Evolutionary conservation across 2,888 invertebrate genomes (phyloP).

Genomic region (Latrodectus hesperus): DNA sequence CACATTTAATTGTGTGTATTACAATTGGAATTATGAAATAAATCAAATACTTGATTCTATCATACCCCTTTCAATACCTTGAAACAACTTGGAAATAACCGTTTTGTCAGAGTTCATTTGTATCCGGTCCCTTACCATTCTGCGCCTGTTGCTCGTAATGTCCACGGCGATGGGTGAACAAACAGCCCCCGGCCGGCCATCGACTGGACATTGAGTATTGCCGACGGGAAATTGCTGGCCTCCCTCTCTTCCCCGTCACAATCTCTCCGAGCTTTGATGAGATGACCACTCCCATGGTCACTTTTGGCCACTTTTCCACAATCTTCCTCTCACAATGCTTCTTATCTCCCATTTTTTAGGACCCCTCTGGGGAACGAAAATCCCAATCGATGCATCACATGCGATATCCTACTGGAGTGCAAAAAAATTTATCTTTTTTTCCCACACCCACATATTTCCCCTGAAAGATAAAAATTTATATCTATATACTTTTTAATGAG

Average conservation of each 20-base stretch:
- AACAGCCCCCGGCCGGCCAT: conserved; percentile 7
- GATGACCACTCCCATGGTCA: conserved; percentile 1
- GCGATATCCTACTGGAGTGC: background rate
- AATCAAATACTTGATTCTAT: no score
- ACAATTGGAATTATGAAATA: no score
- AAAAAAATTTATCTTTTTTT: background rate
- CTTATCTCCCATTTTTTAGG: conserved; percentile 1
- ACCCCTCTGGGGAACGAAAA: background rate
- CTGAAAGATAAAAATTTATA: background rate
- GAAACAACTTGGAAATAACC: background rate
- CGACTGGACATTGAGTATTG: conserved; percentile 5
- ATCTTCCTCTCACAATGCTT: background rate
- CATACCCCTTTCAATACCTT: background rate
- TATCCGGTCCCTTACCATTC: background rate
- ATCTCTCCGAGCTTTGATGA: background rate
- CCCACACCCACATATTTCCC: background rate
- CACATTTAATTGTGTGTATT: no score
- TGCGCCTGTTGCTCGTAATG: conserved; percentile 19
- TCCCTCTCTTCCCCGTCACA: background rate
- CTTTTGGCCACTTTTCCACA: conserved; percentile 3
- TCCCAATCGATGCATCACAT: background rate
- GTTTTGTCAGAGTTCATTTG: background rate
- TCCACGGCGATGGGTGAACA: background rate
- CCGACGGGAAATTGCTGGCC: conserved; percentile 13
- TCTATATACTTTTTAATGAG: background rate